phyloP scores from a whole-genome alignment of 2,888 invertebrate species.

The Colletes collaris region DNA sequence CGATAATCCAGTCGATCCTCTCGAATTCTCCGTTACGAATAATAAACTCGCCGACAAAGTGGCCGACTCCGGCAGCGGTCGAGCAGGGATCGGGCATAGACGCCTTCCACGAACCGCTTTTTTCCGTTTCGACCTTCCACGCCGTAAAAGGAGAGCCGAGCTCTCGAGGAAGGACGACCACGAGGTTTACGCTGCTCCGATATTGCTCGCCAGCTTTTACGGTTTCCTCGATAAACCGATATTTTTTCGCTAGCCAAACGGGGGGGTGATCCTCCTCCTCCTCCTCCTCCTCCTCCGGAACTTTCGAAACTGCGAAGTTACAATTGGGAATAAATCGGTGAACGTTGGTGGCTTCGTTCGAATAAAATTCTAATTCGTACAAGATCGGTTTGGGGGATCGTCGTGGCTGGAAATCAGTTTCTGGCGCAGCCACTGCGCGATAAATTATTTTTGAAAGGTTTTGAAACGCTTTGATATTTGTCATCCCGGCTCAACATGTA shows the following conservation, averaged over 20 bases:
- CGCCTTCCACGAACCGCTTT: conserved; percentile 62
- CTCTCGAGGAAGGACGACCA: conserved; percentile 48
- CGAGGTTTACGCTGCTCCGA: conserved; percentile 40
- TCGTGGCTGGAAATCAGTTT: no score
- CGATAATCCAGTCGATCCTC: conserved; percentile 66
- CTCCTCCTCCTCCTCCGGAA: neutral
- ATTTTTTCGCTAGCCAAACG: conserved; percentile 24
- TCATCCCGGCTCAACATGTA: no score
- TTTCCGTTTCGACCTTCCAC: conserved; percentile 59
- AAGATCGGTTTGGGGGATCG: no score
- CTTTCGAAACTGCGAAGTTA: neutral
- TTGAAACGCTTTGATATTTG: no score
- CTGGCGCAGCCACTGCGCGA: no score
- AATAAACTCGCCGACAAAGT: conserved; percentile 76
- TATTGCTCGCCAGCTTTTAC: conserved; percentile 49
- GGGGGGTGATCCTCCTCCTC: neutral
- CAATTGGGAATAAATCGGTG: no score
- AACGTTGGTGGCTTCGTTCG: no score
- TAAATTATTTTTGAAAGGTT: no score
- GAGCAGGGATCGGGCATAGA: conserved; percentile 53
- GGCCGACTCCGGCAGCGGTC: conserved; percentile 51
- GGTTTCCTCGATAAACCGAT: conserved; percentile 64
- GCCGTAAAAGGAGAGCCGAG: conserved; percentile 58
- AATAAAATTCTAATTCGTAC: no score
- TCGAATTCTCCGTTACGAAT: conserved; percentile 69